Conservation (phyloP, 1,140 invertebrate genomes). For the Penaeus japonicus region DNA sequence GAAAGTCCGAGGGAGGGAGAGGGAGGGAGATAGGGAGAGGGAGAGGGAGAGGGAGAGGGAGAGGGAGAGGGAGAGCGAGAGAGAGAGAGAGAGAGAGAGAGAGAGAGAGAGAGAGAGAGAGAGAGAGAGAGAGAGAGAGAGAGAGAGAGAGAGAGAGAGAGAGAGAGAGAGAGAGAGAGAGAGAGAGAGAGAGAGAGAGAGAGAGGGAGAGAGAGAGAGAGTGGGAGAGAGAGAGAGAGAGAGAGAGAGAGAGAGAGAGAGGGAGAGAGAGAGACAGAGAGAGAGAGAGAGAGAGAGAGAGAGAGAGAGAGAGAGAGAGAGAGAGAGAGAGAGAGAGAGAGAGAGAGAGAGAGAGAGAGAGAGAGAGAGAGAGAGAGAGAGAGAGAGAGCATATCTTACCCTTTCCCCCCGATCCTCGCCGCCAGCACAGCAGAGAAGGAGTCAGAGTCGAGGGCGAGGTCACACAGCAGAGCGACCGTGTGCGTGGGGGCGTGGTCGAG, state of each 20-base stretch:
- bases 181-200: neutral
- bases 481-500: conserved; percentile 58
- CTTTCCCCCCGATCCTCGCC: conserved; percentile 67
- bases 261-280: neutral
- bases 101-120: neutral
- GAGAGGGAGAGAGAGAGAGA: neutral
- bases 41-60: neutral
- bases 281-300: neutral
- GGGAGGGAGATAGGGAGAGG: neutral
- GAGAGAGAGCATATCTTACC: conserved; percentile 62
- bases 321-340: no score
- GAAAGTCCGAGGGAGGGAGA: no score
- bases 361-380: no score
- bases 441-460: conserved; percentile 67
- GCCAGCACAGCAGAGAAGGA: conserved; percentile 69
- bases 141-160: neutral
- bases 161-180: neutral
- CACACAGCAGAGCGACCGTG: conserved; percentile 67
- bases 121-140: neutral
- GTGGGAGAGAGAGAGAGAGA: neutral
- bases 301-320: no score
- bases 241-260: neutral
- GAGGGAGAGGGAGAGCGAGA: neutral
- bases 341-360: no score
- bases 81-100: neutral